Percentiles rank a stretch among this genome's conserved stretches.
phyloP scores from a whole-genome alignment of 2,113 vertebrate species.

The Perca flavescens region DNA sequence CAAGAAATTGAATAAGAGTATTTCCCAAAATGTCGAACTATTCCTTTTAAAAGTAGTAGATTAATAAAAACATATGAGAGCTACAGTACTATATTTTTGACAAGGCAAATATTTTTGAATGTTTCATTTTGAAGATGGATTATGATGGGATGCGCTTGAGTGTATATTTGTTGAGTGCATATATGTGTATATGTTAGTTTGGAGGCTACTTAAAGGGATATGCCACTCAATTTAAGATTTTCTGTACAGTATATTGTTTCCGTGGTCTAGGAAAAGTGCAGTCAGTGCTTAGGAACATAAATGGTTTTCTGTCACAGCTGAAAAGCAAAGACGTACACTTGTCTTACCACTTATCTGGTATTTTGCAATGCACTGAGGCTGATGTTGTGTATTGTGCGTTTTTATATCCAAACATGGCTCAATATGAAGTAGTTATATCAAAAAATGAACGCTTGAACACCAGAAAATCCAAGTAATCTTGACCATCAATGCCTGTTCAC shows the following conservation, averaged over 20 bases:
- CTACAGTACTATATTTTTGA: constrained; percentile 68
- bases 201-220: constrained; percentile 71
- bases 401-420: constrained; percentile 29
- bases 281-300: constrained; percentile 31
- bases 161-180: constrained; percentile 56
- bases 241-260: constrained; percentile 51
- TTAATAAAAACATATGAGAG: constrained; percentile 4
- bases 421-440: constrained; percentile 22
- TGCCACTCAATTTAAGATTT: constrained; percentile 63
- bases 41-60: constrained; percentile 18
- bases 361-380: constrained; percentile 21
- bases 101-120: constrained; percentile 53
- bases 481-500: constrained; percentile 41
- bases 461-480: constrained; percentile 13
- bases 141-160: constrained; percentile 42
- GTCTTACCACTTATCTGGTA: constrained; percentile 35
- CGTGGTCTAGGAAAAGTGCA: constrained; percentile 38
- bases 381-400: constrained; percentile 21
- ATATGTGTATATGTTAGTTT: constrained; percentile 49
- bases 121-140: constrained; percentile 49
- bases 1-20: neutral
- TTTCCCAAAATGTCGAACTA: constrained; percentile 7
- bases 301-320: constrained; percentile 7
- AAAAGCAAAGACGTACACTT: constrained; percentile 19
- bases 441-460: constrained; percentile 15